These are phyloP conservation scores for Hypomecis atomaria DNA, from an alignment of 2,888 invertebrate genomes.

Conservation along the genomic window DNA sequence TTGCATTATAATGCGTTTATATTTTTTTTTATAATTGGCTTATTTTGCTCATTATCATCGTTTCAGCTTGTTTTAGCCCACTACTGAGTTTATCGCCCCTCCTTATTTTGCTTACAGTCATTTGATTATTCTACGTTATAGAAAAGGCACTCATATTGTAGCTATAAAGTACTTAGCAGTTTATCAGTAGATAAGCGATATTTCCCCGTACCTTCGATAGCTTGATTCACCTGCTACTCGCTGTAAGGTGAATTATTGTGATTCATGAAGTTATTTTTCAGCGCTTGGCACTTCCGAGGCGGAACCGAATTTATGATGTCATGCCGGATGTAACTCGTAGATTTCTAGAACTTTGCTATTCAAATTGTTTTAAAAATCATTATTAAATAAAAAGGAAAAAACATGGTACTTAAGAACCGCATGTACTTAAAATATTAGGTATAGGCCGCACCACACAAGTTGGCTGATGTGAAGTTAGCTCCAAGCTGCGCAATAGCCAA, in stretches of 20 bases:
- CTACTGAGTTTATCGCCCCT: no score
- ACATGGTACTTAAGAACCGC: no score
- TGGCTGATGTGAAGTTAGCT: no score
- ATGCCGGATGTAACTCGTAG: conserved; percentile 34
- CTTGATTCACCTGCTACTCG: conserved; percentile 39
- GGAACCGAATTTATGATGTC: conserved; percentile 33
- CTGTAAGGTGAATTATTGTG: conserved; percentile 31
- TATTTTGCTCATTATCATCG: no score
- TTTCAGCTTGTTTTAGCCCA: no score
- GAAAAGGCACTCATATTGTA: background rate
- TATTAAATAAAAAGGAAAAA: no score
- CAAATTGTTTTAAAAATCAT: no score
- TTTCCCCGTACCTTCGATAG: conserved; percentile 43
- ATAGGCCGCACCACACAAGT: no score
- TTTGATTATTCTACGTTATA: background rate
- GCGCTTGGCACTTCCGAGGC: conserved; percentile 34
- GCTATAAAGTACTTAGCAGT: conserved; percentile 24
- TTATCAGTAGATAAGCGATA: conserved; percentile 53
- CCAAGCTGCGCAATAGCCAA: no score
- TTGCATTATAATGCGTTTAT: no score
- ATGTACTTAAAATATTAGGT: no score
- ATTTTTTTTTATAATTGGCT: no score
- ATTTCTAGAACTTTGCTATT: background rate
- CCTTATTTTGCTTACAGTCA: background rate
- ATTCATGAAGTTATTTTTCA: conserved; percentile 38